A percentile compares a stretch with the other conserved stretches of the same genome.
phyloP scores from a whole-genome alignment of 2,113 vertebrate genomes.

The Xyliphius kryptos region DNA sequence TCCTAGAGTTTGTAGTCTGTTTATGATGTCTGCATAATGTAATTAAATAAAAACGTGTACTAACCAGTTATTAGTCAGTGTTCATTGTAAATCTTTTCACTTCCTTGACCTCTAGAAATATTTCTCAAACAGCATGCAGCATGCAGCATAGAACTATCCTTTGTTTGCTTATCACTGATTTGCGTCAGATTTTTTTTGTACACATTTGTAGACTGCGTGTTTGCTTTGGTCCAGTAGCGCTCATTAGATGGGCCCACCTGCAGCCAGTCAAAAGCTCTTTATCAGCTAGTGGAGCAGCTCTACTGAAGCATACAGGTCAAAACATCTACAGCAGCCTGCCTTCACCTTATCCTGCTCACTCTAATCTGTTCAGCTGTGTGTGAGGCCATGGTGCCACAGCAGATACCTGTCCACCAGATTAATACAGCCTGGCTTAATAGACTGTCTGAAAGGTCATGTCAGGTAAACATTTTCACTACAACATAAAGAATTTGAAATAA shows the following conservation, averaged over 20 bases:
- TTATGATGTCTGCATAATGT: no score
- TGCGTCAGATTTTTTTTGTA: slow-evolving; percentile 22
- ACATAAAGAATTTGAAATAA: no score
- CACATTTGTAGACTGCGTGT: slow-evolving; percentile 39
- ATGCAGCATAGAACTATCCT: background rate
- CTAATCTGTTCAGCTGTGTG: slow-evolving; percentile 38
- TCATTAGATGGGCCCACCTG: slow-evolving; percentile 66
- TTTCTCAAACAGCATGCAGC: background rate
- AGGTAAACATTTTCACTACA: no score
- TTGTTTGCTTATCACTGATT: slow-evolving; percentile 17
- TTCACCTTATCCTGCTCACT: slow-evolving; percentile 4
- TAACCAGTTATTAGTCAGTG: no score
- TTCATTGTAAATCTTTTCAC: no score
- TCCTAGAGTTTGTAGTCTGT: no score
- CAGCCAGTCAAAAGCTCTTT: slow-evolving; percentile 63
- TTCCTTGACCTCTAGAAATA: background rate
- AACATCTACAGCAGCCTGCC: slow-evolving; percentile 18
- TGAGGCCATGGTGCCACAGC: slow-evolving; percentile 17
- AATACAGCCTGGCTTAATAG: background rate
- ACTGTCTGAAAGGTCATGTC: background rate
- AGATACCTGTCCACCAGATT: slow-evolving; percentile 11
- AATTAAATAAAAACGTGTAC: no score
- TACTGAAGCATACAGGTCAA: slow-evolving; percentile 55
- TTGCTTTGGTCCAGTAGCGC: slow-evolving; percentile 34
- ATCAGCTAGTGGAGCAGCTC: slow-evolving; percentile 60